A percentile compares a stretch with the other conserved stretches of the same genome.
phyloP scores from a whole-genome alignment of 2,888 invertebrate species.

The Nematopogon swammerdamellus region DNA sequence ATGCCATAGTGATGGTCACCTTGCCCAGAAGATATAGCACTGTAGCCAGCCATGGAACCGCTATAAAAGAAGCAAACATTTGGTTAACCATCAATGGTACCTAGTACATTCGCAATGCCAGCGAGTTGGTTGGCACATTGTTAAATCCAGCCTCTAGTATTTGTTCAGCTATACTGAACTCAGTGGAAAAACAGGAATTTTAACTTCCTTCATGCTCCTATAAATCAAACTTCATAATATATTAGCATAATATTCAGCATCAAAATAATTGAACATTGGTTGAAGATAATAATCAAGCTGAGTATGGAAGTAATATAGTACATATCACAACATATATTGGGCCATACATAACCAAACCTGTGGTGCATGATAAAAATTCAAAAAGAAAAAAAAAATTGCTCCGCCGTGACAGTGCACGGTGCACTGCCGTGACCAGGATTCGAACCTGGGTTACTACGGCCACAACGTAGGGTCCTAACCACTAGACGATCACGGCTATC shows the following conservation, averaged over 20 bases:
- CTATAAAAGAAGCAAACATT: slow-evolving; percentile 19
- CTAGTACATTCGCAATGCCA: neutral
- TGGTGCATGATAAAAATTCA: neutral
- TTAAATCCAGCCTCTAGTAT: neutral
- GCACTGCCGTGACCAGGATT: slow-evolving; percentile 68
- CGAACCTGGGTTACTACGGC: slow-evolving; percentile 76
- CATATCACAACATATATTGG: too few species aligned
- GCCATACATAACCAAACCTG: too few species aligned
- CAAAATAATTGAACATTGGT: too few species aligned
- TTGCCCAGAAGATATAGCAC: slow-evolving; percentile 58
- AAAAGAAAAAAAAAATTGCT: slow-evolving; percentile 4
- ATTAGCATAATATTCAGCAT: too few species aligned
- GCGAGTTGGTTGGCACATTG: neutral
- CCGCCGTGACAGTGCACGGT: slow-evolving; percentile 9
- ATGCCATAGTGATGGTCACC: slow-evolving; percentile 59
- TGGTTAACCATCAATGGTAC: too few species aligned
- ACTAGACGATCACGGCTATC: slow-evolving; percentile 69
- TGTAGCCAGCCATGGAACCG: slow-evolving; percentile 40
- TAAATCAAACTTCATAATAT: too few species aligned
- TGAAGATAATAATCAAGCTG: too few species aligned
- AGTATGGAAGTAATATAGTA: too few species aligned
- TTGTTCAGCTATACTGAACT: neutral
- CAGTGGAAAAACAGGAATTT: neutral
- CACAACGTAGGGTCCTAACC: slow-evolving; percentile 62
- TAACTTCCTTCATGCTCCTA: too few species aligned